These are phyloP conservation scores for Archips crataeganus DNA, from an alignment of 2,888 invertebrate species.

Conservation along the genomic window DNA sequence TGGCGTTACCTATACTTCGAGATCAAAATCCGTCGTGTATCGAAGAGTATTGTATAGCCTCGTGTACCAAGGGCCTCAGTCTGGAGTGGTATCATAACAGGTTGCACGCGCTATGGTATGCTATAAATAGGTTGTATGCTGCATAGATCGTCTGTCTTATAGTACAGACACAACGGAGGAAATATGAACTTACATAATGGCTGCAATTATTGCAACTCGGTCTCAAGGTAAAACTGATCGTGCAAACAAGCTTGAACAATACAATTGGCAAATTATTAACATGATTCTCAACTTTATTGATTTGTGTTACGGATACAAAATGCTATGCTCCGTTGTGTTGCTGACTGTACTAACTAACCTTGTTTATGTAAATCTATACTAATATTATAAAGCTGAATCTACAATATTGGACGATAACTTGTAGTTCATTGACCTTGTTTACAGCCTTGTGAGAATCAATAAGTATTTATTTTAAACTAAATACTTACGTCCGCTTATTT, in stretches of 20 bases:
- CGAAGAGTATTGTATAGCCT: no score
- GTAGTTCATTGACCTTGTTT: slow-evolving; percentile 28
- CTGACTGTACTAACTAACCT: slow-evolving; percentile 30
- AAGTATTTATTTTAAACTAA: neutral
- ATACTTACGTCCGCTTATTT: neutral
- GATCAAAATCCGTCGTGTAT: no score
- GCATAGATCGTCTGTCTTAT: neutral
- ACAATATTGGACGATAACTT: slow-evolving; percentile 16
- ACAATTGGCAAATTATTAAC: neutral
- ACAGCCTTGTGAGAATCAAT: slow-evolving; percentile 6
- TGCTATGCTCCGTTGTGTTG: slow-evolving; percentile 8
- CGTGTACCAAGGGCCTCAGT: no score
- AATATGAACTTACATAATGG: slow-evolving; percentile 24
- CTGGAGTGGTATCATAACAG: neutral
- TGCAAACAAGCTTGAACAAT: slow-evolving; percentile 20
- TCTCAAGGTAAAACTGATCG: slow-evolving; percentile 33
- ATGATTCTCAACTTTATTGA: slow-evolving; percentile 5
- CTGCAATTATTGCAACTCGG: slow-evolving; percentile 28
- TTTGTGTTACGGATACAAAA: neutral
- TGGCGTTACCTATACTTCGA: no score
- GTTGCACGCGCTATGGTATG: neutral
- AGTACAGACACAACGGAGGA: neutral
- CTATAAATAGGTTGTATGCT: neutral
- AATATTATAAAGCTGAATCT: no score
- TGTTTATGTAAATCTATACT: slow-evolving; percentile 12